These are phyloP conservation scores for Unio delphinus DNA, from an alignment of 2,888 invertebrate species.

Conservation along the genomic window DNA sequence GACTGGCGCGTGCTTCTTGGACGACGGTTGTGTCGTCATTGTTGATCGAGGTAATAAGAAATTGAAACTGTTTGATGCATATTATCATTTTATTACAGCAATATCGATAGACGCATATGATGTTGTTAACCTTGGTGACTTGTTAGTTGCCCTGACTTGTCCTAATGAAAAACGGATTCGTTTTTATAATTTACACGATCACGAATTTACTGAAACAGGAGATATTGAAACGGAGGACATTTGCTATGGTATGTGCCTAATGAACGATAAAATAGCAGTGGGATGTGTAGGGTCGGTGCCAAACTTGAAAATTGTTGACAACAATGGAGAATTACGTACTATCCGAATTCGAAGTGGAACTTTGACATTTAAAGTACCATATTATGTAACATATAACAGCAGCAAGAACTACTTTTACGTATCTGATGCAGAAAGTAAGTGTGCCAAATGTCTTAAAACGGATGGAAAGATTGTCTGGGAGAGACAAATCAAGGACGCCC, in stretches of 20 bases:
- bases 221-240: constrained; percentile 6
- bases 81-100: constrained; percentile 6
- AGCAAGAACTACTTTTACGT: neutral
- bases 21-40: constrained; percentile 11
- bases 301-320: neutral
- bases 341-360: too few species aligned
- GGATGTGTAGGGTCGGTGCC: constrained; percentile 5
- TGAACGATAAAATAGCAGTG: constrained; percentile 2
- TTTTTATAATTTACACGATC: constrained; percentile 9
- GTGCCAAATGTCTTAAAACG: constrained; percentile 14
- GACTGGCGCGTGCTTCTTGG: constrained; percentile 16
- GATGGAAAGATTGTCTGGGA: constrained; percentile 24
- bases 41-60: constrained; percentile 19
- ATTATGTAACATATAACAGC: too few species aligned
- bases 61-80: constrained; percentile 21
- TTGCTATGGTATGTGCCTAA: constrained; percentile 23
- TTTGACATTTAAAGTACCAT: too few species aligned
- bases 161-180: constrained; percentile 15
- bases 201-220: constrained; percentile 8
- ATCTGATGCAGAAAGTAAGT: constrained; percentile 11
- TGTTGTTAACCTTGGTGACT: constrained; percentile 15
- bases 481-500: constrained; percentile 12
- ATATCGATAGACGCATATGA: constrained; percentile 11
- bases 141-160: constrained; percentile 18
- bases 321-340: neutral